phyloP scores from a whole-genome alignment of 2,888 invertebrate species.

The Hydrotaea diabolus region DNA sequence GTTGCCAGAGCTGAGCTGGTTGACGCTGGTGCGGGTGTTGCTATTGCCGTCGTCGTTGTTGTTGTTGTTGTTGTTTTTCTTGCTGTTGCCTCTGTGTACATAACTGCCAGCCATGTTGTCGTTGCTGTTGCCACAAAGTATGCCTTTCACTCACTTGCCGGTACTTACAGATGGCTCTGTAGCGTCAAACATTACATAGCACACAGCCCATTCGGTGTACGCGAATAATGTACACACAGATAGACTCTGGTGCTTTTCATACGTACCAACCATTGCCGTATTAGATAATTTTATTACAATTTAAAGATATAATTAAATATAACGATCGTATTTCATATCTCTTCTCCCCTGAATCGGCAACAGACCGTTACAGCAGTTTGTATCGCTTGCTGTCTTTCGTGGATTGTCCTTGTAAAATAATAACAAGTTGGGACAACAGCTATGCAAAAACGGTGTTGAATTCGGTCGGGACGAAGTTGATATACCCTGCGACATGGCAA shows the following conservation, averaged over 20 bases:
- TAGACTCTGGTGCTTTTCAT: background rate
- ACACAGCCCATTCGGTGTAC: background rate
- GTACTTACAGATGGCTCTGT: constrained; percentile 9
- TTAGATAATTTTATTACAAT: constrained; percentile 38
- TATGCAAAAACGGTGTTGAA: too few relatives aligned
- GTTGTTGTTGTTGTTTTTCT: too few relatives aligned
- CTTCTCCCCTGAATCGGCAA: background rate
- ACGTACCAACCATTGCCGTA: background rate
- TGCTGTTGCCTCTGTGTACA: background rate
- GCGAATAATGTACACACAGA: constrained; percentile 3
- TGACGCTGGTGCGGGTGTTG: too few relatives aligned
- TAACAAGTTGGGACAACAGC: background rate
- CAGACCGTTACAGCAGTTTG: background rate
- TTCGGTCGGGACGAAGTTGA: background rate
- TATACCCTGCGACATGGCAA: too few relatives aligned
- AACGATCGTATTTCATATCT: background rate
- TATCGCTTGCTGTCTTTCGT: background rate
- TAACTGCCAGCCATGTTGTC: background rate
- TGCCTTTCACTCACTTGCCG: background rate
- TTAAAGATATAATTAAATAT: constrained; percentile 25
- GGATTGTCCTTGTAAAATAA: background rate
- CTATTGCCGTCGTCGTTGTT: too few relatives aligned
- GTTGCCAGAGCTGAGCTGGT: background rate
- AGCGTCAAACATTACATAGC: background rate
- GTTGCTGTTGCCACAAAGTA: background rate